Evolutionary conservation across 1,140 invertebrate species (phyloP).

Genomic region (Heliconius melpomene): DNA sequence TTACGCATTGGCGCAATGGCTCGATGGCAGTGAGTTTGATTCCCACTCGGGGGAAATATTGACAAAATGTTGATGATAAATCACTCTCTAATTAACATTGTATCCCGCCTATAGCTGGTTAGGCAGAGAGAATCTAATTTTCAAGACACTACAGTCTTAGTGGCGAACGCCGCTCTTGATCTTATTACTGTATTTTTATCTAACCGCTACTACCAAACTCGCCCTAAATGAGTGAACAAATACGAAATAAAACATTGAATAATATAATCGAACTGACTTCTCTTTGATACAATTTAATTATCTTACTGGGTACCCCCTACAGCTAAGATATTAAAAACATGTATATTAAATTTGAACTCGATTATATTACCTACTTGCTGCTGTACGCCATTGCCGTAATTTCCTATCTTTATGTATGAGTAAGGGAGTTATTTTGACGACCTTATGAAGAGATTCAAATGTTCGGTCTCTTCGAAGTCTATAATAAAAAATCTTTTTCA

Average conservation of each 20-base stretch:
- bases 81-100: no score
- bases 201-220: no score
- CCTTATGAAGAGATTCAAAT: slow-evolving; percentile 10
- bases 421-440: background rate
- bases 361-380: background rate
- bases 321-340: background rate
- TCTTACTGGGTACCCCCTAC: background rate
- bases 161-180: no score
- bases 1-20: background rate
- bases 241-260: no score
- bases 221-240: no score
- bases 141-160: no score
- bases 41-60: background rate
- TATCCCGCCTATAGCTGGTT: no score
- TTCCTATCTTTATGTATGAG: slow-evolving; percentile 18
- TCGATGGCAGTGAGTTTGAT: background rate
- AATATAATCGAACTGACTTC: no score
- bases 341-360: background rate
- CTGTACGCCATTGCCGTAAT: background rate
- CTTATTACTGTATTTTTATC: no score
- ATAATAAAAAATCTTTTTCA: background rate
- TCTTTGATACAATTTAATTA: no score
- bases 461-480: background rate
- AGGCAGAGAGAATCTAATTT: no score
- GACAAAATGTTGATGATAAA: no score